Percentiles rank a stretch among this genome's conserved stretches.
Evolutionary conservation across 2,888 invertebrate genomes (phyloP).

Genomic region (Alsophila aescularia): DNA sequence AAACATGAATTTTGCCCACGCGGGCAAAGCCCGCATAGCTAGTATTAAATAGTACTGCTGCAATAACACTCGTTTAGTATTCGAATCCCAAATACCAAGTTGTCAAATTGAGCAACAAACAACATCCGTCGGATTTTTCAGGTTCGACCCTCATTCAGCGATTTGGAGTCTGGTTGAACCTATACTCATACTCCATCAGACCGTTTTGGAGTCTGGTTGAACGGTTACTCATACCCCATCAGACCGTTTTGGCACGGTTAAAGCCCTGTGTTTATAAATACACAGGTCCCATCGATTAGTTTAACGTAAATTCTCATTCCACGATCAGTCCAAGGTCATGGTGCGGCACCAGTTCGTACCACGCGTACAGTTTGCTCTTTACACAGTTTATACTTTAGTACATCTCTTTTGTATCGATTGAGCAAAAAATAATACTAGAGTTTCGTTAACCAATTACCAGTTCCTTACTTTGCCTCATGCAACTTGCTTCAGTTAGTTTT

Average conservation of each 20-base stretch:
- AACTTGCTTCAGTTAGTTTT: slow-evolving; percentile 21
- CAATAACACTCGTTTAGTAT: no score
- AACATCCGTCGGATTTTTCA: no score
- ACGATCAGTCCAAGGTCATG: slow-evolving; percentile 72
- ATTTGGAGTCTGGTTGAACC: slow-evolving; percentile 12
- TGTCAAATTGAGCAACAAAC: no score
- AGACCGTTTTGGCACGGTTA: slow-evolving; percentile 16
- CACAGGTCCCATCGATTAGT: slow-evolving; percentile 66
- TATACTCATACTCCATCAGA: slow-evolving; percentile 22
- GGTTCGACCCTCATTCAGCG: no score
- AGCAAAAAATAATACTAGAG: slow-evolving; percentile 38
- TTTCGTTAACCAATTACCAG: slow-evolving; percentile 38
- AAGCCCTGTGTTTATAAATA: slow-evolving; percentile 47
- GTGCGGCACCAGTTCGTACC: slow-evolving; percentile 80
- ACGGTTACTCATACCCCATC: slow-evolving; percentile 22
- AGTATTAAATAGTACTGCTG: no score
- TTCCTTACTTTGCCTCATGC: slow-evolving; percentile 30
- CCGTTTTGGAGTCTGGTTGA: no score
- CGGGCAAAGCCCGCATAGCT: no score
- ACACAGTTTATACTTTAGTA: slow-evolving; percentile 56
- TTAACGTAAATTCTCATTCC: slow-evolving; percentile 56
- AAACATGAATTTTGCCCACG: no score
- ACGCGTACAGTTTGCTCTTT: slow-evolving; percentile 67
- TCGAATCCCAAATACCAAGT: no score
- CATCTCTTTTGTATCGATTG: slow-evolving; percentile 48